phyloP scores from a whole-genome alignment of 2,797 vertebrate species.

The Nasua narica region DNA sequence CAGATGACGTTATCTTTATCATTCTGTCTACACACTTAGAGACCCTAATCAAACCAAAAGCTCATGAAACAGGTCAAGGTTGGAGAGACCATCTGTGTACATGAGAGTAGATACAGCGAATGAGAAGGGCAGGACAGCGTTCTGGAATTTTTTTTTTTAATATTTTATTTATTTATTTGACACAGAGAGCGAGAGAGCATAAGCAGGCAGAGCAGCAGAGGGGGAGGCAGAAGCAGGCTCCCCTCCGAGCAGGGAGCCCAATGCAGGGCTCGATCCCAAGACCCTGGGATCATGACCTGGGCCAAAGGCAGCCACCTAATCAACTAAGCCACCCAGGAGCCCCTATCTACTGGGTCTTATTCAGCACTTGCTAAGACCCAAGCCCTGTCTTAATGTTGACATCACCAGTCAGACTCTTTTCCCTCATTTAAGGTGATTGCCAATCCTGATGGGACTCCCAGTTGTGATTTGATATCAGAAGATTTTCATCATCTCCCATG shows the following conservation, averaged over 20 bases:
- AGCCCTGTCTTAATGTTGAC: background rate
- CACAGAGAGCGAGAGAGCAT: no score
- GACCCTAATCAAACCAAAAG: background rate
- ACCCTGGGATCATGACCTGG: no score
- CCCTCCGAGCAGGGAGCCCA: no score
- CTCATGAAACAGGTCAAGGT: background rate
- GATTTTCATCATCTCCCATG: background rate
- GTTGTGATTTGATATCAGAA: background rate
- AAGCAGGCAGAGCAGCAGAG: no score
- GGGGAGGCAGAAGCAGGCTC: no score
- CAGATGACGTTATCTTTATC: background rate
- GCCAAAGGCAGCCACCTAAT: no score
- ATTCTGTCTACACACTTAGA: background rate
- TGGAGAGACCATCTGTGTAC: background rate
- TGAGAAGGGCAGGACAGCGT: background rate
- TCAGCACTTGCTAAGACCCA: no score
- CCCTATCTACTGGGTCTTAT: no score
- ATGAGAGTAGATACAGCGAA: background rate
- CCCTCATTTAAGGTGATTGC: background rate
- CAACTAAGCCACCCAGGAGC: no score
- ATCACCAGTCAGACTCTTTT: background rate
- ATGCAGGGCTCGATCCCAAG: no score
- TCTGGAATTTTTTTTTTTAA: background rate
- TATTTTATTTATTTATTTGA: no score
- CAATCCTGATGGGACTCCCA: background rate